These are phyloP conservation scores for Drosophila jambulina DNA, from an alignment of 1,140 invertebrate genomes.

Conservation along the genomic window DNA sequence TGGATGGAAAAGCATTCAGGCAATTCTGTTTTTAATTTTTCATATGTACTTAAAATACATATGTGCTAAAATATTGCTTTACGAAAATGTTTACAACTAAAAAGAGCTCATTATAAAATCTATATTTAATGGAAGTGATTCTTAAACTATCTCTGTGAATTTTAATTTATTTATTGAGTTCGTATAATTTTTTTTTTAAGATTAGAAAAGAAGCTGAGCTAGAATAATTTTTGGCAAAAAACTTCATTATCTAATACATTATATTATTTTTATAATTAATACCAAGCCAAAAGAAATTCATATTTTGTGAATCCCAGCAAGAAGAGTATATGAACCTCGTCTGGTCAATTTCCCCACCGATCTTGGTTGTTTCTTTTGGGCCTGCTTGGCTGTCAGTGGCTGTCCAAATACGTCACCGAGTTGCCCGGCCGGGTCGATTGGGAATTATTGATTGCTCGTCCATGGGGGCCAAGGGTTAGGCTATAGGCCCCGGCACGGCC, in stretches of 20 bases:
- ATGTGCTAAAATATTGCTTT: accelerated
- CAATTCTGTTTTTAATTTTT: too few species aligned
- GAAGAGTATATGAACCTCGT: constrained; percentile 35
- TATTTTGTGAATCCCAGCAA: too few species aligned
- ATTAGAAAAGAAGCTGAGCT: too few species aligned
- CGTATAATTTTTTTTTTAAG: too few species aligned
- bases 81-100: neutral
- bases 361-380: constrained; percentile 53
- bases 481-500: constrained; percentile 57
- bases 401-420: constrained; percentile 79
- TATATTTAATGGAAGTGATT: neutral
- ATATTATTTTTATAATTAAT: too few species aligned
- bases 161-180: too few species aligned
- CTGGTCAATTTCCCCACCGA: neutral
- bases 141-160: neutral
- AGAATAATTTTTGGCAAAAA: too few species aligned
- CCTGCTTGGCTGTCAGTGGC: constrained; percentile 72
- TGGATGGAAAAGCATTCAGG: too few species aligned
- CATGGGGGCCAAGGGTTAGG: constrained; percentile 60
- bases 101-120: neutral
- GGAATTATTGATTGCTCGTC: constrained; percentile 76
- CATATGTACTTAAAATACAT: too few species aligned
- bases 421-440: constrained; percentile 41
- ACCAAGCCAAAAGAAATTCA: neutral
- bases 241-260: too few species aligned